A percentile compares a stretch with the other conserved stretches of the same genome.
phyloP scores from a whole-genome alignment of 2,888 invertebrate genomes.

The Fabriciana adippe region DNA sequence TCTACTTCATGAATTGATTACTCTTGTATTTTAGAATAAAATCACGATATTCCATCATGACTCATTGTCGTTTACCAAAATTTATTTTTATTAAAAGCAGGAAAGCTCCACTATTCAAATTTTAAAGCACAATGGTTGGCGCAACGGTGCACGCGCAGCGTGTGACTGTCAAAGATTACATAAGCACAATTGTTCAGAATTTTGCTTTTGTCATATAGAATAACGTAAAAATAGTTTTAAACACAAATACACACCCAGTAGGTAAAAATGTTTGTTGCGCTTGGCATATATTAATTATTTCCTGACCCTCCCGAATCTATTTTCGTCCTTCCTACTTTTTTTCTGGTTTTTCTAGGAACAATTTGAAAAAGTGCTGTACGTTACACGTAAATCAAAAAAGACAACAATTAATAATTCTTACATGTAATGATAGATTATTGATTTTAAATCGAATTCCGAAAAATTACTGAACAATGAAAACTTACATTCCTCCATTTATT shows the following conservation, averaged over 20 bases:
- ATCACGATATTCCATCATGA: constrained; percentile 34
- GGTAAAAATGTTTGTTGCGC: constrained; percentile 55
- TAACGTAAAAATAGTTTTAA: constrained; percentile 54
- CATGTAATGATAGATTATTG: too few species aligned
- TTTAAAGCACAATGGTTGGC: constrained; percentile 69
- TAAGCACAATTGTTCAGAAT: constrained; percentile 67
- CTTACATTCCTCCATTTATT: too few species aligned
- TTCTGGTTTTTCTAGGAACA: too few species aligned
- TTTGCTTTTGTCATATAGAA: constrained; percentile 65
- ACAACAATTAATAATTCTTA: too few species aligned
- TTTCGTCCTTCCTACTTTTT: constrained; percentile 19
- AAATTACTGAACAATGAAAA: too few species aligned
- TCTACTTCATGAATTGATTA: not conserved
- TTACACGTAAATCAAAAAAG: too few species aligned
- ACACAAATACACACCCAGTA: constrained; percentile 51
- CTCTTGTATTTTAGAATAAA: not conserved
- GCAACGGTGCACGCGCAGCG: constrained; percentile 74
- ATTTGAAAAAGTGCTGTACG: too few species aligned
- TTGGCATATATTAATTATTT: constrained; percentile 65
- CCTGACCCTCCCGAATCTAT: constrained; percentile 57
- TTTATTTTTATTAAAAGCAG: constrained; percentile 71
- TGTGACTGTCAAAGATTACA: constrained; percentile 75
- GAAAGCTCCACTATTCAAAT: constrained; percentile 74
- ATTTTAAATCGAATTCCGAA: too few species aligned
- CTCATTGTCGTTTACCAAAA: constrained; percentile 69